Evolutionary conservation across 2,797 vertebrate species (phyloP).

Genomic region (Oreochromis mossambicus): DNA sequence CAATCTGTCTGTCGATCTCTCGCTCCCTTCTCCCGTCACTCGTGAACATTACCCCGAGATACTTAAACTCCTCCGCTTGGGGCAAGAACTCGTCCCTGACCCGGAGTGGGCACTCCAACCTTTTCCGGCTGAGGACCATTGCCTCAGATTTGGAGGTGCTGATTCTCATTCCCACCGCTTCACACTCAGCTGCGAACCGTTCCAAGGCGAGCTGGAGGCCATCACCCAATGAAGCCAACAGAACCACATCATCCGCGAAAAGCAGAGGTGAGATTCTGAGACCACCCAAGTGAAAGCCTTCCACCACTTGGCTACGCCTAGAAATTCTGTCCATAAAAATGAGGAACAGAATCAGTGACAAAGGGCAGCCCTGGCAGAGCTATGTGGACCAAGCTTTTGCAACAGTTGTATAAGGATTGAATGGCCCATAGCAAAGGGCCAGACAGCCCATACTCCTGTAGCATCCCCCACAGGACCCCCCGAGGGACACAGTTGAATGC

Average conservation of each 20-base stretch:
- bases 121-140: background rate
- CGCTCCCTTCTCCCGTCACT: accelerated
- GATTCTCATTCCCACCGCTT: background rate
- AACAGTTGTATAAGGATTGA: accelerated
- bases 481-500: accelerated
- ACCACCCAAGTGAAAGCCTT: background rate
- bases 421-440: background rate
- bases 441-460: accelerated
- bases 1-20: background rate
- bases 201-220: background rate
- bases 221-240: background rate
- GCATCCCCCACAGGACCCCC: background rate
- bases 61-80: background rate
- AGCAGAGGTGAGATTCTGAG: background rate
- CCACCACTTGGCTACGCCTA: accelerated
- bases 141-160: background rate
- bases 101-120: background rate
- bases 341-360: accelerated
- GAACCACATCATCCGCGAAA: background rate
- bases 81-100: background rate
- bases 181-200: accelerated
- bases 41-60: accelerated
- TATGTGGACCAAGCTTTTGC: accelerated
- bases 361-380: background rate
- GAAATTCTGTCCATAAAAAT: background rate